Base-by-base conservation (phyloP, 2,797 vertebrate species). In the Choloepus didactylus region DNA sequence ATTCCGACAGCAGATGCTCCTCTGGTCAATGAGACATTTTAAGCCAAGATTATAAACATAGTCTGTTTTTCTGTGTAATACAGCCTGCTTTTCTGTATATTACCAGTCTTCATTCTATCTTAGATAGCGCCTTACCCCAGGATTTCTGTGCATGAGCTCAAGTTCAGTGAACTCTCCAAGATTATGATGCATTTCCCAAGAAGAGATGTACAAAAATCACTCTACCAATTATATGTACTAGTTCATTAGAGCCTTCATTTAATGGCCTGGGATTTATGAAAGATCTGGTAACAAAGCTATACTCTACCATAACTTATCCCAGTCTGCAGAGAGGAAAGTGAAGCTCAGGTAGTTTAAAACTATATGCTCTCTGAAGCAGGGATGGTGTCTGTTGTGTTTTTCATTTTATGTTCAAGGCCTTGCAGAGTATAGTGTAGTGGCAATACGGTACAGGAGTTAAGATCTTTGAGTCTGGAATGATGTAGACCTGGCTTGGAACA, bases 11-110 rank as follows among this genome's bases (percentile, higher is more conserved):
- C 59, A 93, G 93, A 93, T 84, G 96, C 56, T 98, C 72, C 76
- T 97, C 93, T 89, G 75, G 91, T 96, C 92, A 80, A 96, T 96
- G 85, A 96, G 89, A 95, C 96, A 92, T 95, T 97, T 97, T 90
- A 94, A 83, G 80, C 77, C 76, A 87, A n/a, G 72, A 96, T 92
- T 44, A 95, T 83, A 97, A 98, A 96, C 93, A 97, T 35, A 87
- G 67, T 92, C 92, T 76, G 89, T 86, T 96, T 95, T 97, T 80
- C 89, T 95, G 35, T 76, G 91, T 27, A 82, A 85, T 80, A 95
- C 73, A 59, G 18, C 51, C 31, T 51, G 16, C 46, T 54, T 77
- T 77, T 31, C 41, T 46, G 69, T 93, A 51, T 15, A 51, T 49
- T 29, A 49, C 72, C 49, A 67, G 29, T 31, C 69, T 97, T 96